Evolutionary conservation across 1,140 invertebrate genomes (phyloP).

Genomic region (Bombus ignitus): DNA sequence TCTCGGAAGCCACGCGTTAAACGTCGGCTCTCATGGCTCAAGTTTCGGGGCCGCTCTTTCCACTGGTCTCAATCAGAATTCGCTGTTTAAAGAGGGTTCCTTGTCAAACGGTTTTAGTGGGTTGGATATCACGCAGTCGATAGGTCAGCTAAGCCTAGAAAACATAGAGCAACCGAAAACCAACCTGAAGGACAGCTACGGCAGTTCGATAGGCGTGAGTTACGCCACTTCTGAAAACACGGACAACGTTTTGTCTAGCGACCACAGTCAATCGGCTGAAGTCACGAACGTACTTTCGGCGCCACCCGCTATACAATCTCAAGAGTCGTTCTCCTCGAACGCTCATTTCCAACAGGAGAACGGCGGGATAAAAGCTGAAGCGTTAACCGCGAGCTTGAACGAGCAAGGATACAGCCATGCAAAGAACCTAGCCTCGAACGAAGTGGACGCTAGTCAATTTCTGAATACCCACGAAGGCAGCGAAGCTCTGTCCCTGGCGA

Average conservation of each 20-base stretch:
- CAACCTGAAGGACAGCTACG: slow-evolving; percentile 79
- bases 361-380: slow-evolving; percentile 58
- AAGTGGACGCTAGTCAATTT: slow-evolving; percentile 74
- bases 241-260: slow-evolving; percentile 29
- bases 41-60: slow-evolving; percentile 19
- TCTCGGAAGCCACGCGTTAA: neutral
- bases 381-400: slow-evolving; percentile 66
- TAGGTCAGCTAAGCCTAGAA: slow-evolving; percentile 74
- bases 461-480: slow-evolving; percentile 71
- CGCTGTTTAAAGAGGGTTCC: slow-evolving; percentile 23
- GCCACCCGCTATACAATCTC: slow-evolving; percentile 19
- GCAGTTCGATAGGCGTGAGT: slow-evolving; percentile 70
- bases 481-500: slow-evolving; percentile 72
- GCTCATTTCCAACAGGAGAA: slow-evolving; percentile 27
- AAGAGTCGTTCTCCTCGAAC: slow-evolving; percentile 47
- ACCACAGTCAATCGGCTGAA: slow-evolving; percentile 30
- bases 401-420: slow-evolving; percentile 46
- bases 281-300: slow-evolving; percentile 22
- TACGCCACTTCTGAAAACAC: slow-evolving; percentile 65
- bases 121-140: slow-evolving; percentile 61
- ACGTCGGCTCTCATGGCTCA: neutral
- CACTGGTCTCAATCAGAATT: neutral
- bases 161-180: slow-evolving; percentile 66
- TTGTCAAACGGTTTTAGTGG: slow-evolving; percentile 45
- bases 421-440: slow-evolving; percentile 65